These are phyloP conservation scores for Otis tarda DNA, from an alignment of 2,113 vertebrate genomes.

Conservation along the genomic window DNA sequence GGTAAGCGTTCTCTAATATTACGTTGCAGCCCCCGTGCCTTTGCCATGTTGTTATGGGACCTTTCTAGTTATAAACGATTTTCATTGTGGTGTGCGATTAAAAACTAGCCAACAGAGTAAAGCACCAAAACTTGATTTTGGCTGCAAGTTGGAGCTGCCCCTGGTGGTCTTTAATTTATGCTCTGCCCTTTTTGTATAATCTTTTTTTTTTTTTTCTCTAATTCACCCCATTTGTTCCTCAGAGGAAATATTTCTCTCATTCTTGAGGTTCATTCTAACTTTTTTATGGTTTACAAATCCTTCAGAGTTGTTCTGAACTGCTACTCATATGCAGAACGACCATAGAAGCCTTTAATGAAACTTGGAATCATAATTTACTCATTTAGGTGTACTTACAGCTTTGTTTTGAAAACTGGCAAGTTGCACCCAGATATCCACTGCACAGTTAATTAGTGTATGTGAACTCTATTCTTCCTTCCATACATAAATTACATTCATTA, in stretches of 20 bases:
- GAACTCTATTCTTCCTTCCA: background rate
- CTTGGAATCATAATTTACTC: background rate
- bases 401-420: background rate
- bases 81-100: constrained; percentile 44
- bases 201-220: background rate
- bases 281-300: background rate
- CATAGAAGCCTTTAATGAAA: background rate
- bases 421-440: background rate
- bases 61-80: constrained; percentile 54
- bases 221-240: background rate
- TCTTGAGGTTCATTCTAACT: background rate
- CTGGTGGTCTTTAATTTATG: constrained; percentile 24
- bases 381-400: background rate
- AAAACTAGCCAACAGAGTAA: constrained; percentile 27
- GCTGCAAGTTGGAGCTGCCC: background rate
- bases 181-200: background rate
- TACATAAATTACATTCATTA: background rate
- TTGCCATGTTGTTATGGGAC: constrained; percentile 47
- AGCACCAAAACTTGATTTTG: constrained; percentile 16
- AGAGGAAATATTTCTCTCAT: background rate
- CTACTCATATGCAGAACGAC: background rate
- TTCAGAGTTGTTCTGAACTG: background rate
- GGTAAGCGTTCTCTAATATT: constrained; percentile 55
- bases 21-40: constrained; percentile 20
- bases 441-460: background rate